A percentile compares a stretch with the other conserved stretches of the same genome.
Evolutionary conservation across 30 jellyfish, hydroid and myxozoan species (phyloP).

Genomic region (Aurelia coerulea): DNA sequence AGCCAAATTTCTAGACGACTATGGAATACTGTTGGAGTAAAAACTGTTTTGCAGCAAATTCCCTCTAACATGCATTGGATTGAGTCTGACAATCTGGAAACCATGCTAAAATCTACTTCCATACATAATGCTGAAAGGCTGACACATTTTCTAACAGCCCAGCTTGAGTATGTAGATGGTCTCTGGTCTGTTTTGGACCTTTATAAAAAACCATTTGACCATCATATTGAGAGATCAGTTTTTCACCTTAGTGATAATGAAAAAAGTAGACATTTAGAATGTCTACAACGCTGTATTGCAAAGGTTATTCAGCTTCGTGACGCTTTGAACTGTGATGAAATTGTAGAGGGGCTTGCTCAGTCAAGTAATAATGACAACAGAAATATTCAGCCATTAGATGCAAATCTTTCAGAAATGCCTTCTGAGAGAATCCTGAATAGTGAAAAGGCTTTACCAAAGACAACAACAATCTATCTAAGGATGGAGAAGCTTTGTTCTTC

Average conservation of each 20-base stretch:
- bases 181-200: too few species aligned
- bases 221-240: too few species aligned
- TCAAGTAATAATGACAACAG: slow-evolving; percentile 4
- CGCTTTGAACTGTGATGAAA: neutral
- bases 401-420: neutral
- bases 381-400: neutral
- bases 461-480: neutral
- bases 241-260: too few species aligned
- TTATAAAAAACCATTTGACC: too few species aligned
- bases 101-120: slow-evolving; percentile 7
- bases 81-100: slow-evolving; percentile 27
- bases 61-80: slow-evolving; percentile 31
- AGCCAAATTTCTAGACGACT: slow-evolving; percentile 12
- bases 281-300: too few species aligned
- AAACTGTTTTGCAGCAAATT: neutral
- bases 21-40: slow-evolving; percentile 33
- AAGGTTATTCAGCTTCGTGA: neutral
- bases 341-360: slow-evolving; percentile 5
- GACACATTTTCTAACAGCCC: too few species aligned
- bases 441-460: too few species aligned
- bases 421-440: too few species aligned
- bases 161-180: neutral
- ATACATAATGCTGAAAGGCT: too few species aligned
- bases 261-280: too few species aligned
- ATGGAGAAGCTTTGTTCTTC: slow-evolving; percentile 8